Evolutionary conservation across 2,888 invertebrate genomes (phyloP).

Genomic region (Drosophila barbarae): DNA sequence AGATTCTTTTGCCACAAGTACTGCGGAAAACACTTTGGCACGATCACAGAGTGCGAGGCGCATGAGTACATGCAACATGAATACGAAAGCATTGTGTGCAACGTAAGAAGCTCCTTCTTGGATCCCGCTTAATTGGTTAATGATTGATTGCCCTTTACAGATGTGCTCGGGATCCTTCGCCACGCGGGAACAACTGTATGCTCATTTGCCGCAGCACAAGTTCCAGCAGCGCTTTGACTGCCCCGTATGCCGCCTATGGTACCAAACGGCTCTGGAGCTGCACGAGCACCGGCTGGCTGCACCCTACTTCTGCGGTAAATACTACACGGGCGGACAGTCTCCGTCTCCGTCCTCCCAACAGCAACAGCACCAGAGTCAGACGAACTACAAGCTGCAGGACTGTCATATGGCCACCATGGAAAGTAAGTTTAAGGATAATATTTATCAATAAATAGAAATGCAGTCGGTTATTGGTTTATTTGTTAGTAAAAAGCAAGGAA

Average conservation of each 20-base stretch:
- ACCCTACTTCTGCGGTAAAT: constrained; percentile 76
- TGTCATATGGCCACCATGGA: constrained; percentile 72
- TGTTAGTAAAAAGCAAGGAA: background rate
- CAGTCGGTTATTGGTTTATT: no score
- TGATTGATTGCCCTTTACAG: constrained; percentile 42
- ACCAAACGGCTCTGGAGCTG: constrained; percentile 71
- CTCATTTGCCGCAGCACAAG: constrained; percentile 72
- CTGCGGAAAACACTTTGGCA: constrained; percentile 75
- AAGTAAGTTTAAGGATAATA: constrained; percentile 45
- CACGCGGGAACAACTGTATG: constrained; percentile 67
- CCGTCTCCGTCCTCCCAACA: constrained; percentile 20
- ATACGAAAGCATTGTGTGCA: constrained; percentile 73
- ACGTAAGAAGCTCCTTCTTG: constrained; percentile 59
- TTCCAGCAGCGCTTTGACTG: constrained; percentile 76
- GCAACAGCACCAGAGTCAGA: constrained; percentile 45
- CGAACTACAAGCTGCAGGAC: constrained; percentile 69
- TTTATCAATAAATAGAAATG: background rate
- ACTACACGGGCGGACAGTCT: constrained; percentile 51
- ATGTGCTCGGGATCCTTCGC: constrained; percentile 70
- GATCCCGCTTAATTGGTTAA: background rate
- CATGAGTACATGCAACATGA: constrained; percentile 77
- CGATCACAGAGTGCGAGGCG: constrained; percentile 72
- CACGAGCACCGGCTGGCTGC: constrained; percentile 74
- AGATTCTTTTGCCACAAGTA: constrained; percentile 76
- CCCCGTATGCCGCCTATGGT: constrained; percentile 75